phyloP scores from a whole-genome alignment of 2,113 vertebrate species.

The Myiagra hebetior region DNA sequence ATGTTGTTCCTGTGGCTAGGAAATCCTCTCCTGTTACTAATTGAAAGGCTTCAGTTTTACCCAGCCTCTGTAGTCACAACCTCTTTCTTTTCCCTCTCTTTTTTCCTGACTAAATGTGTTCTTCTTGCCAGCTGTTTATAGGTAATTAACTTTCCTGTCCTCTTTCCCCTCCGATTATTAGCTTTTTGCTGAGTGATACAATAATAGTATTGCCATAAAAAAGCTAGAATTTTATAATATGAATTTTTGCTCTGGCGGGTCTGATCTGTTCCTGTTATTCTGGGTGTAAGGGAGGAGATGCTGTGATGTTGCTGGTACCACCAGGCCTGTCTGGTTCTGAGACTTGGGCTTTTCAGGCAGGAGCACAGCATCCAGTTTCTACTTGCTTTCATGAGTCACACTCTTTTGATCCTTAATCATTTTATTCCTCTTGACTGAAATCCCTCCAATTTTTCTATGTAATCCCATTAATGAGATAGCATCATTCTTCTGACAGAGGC shows the following conservation, averaged over 20 bases:
- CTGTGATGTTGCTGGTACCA: background rate
- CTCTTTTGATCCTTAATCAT: conserved; percentile 18
- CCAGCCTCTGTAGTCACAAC: background rate
- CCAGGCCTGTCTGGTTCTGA: background rate
- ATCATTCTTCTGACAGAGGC: conserved; percentile 30
- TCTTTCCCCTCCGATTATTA: background rate
- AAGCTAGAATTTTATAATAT: background rate
- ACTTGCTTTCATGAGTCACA: background rate
- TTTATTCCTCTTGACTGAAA: conserved; percentile 56
- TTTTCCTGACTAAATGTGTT: background rate
- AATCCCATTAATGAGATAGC: conserved; percentile 54
- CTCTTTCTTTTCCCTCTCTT: background rate
- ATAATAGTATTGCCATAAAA: background rate
- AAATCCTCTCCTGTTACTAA: background rate
- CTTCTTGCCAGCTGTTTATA: background rate
- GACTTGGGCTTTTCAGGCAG: background rate
- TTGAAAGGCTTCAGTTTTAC: background rate
- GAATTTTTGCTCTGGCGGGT: background rate
- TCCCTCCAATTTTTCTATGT: conserved; percentile 12
- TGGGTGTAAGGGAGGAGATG: background rate
- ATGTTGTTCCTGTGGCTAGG: background rate
- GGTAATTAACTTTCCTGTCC: background rate
- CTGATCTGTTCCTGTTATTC: background rate
- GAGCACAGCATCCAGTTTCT: background rate
- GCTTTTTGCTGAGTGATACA: background rate